phyloP scores from a whole-genome alignment of 2,797 vertebrate species.

The Platalea minor region DNA sequence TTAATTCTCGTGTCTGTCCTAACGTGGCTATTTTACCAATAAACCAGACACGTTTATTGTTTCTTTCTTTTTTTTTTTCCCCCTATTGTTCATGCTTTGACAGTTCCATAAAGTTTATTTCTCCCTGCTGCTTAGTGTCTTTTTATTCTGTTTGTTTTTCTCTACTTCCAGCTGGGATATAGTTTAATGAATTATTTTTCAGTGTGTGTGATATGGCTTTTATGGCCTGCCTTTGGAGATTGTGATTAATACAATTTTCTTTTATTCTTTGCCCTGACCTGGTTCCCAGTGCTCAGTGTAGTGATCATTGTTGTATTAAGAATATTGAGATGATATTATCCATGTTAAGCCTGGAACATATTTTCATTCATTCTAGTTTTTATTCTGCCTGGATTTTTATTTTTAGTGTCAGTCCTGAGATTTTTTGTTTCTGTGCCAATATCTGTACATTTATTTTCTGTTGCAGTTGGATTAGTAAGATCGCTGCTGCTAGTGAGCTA shows the following conservation, averaged over 20 bases:
- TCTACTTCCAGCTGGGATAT: slow-evolving; percentile 71
- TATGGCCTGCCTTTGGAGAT: slow-evolving; percentile 72
- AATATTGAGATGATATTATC: slow-evolving; percentile 6
- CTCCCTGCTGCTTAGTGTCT: slow-evolving; percentile 72
- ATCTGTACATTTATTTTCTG: slow-evolving; percentile 63
- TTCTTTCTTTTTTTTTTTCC: not conserved
- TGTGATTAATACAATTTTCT: slow-evolving; percentile 64
- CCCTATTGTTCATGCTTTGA: slow-evolving; percentile 70
- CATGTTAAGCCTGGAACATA: not conserved
- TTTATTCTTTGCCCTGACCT: slow-evolving; percentile 51
- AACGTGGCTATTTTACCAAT: slow-evolving; percentile 63
- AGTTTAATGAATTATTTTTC: slow-evolving; percentile 77
- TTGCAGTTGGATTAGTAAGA: slow-evolving; percentile 19
- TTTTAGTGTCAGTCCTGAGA: slow-evolving; percentile 46
- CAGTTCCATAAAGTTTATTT: slow-evolving; percentile 79
- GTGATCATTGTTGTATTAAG: not conserved
- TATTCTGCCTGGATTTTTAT: slow-evolving; percentile 12
- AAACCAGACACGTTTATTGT: slow-evolving; percentile 56
- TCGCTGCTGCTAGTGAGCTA: slow-evolving; percentile 36
- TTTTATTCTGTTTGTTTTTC: slow-evolving; percentile 69
- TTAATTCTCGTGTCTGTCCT: slow-evolving; percentile 36
- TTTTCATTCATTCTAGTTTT: slow-evolving; percentile 36
- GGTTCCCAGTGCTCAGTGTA: slow-evolving; percentile 15
- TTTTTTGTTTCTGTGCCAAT: slow-evolving; percentile 55
- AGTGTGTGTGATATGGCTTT: slow-evolving; percentile 70